Evolutionary conservation across 2,797 vertebrate species (phyloP).

Genomic region (Craterocephalus amniculus): DNA sequence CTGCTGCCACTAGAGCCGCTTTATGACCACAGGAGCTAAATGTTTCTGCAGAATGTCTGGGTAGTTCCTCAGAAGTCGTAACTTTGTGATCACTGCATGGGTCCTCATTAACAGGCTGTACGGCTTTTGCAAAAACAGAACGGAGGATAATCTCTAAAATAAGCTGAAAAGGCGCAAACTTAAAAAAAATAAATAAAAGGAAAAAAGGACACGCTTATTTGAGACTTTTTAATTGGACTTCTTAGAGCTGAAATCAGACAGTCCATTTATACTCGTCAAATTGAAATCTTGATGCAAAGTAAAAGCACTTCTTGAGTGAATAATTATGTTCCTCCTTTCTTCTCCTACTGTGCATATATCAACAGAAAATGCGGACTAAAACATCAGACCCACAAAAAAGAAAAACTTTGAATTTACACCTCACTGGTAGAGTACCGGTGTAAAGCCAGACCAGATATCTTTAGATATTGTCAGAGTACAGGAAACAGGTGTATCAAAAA

Average conservation of each 20-base stretch:
- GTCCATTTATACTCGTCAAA: constrained; percentile 13
- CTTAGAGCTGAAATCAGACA: constrained; percentile 17
- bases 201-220: not conserved
- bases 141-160: constrained; percentile 1
- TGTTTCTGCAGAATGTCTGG: constrained; percentile 37
- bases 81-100: constrained; percentile 46
- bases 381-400: no score
- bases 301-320: constrained; percentile 19
- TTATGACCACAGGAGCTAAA: constrained; percentile 52
- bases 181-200: not conserved
- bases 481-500: no score
- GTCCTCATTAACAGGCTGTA: constrained; percentile 51
- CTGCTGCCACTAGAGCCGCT: constrained; percentile 36
- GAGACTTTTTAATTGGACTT: constrained; percentile 23
- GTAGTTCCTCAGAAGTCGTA: constrained; percentile 41
- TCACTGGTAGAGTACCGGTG: no score
- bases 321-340: constrained; percentile 1
- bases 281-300: constrained; percentile 14
- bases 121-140: constrained; percentile 31
- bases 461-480: no score
- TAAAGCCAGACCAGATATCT: no score
- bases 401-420: no score
- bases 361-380: no score
- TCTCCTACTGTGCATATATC: not conserved
- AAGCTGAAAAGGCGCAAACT: not conserved